Base-by-base conservation (phyloP, 2,888 invertebrate species). In the Crossocerus cetratus region DNA sequence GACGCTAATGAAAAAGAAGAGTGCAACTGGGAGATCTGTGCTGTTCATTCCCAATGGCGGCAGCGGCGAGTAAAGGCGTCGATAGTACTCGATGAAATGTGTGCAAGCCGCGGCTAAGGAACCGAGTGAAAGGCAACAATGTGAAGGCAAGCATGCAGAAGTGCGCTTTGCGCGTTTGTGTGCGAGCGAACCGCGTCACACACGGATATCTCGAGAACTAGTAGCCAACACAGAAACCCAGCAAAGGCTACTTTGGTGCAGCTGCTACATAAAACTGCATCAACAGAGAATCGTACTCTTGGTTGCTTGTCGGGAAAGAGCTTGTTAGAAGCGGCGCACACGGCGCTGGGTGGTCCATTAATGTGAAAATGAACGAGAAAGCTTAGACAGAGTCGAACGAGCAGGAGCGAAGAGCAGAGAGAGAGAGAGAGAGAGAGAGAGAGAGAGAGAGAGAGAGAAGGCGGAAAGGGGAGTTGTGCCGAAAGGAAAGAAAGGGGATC, bases 101-200 rank as follows among this genome's bases (percentile, higher is more conserved):
- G 59, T 62, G 61, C 45, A 65, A 69, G 49, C 68, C 60, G 18
- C 43, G 58, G 64, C 69, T 69, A 69, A 75, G 77, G 69, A 74
- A 79, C 76, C 81, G 77, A 87, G 88, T 88, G 88, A 88, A 88
- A 88, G 88, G 88, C 87, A 88, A 87, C 86, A 86, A 87, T 87
- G 86, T 77, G 88, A 87, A 88, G 87, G 87, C 84, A 83, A 84
- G 83, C 76, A 77, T 80, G 75, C 78, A 49, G 59, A 64, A 44
- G 67, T 44, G 43, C 66, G 23, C 49, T 32, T 32, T 2, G 32
- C 32, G 5, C 32, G 11, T 11, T 32, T 32, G n/a, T 8, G 32
- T 11, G 5, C 32, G 5, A 32, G 11, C 32, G 32, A n/a, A n/a
- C n/a, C n/a, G n/a, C n/a, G n/a, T n/a, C n/a, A n/a, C n/a, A n/a